Conservation (phyloP, 2,888 invertebrate species). For the Mycalesis mineus region DNA sequence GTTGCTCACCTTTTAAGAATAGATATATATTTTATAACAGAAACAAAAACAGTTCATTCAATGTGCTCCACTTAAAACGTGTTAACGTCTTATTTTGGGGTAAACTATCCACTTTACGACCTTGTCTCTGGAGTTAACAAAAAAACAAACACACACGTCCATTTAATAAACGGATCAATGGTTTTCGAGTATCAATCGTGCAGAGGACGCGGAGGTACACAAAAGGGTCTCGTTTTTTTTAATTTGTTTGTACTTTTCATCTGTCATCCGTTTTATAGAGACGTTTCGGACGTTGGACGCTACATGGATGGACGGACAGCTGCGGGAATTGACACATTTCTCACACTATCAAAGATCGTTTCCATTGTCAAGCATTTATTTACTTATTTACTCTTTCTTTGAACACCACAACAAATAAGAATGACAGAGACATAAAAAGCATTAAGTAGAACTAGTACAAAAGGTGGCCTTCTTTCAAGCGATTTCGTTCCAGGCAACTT, state of each 20-base stretch:
- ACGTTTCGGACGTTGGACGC: constrained; percentile 15
- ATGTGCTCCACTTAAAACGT: no score
- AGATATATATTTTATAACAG: no score
- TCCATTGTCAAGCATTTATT: constrained; percentile 15
- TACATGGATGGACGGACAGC: constrained; percentile 16
- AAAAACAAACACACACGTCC: not conserved
- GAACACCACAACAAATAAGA: no score
- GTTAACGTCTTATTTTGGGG: no score
- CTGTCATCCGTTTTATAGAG: constrained; percentile 25
- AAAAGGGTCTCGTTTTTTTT: constrained; percentile 1
- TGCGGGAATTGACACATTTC: constrained; percentile 29
- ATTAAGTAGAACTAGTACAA: no score
- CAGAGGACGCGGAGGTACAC: constrained; percentile 1
- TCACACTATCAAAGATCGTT: constrained; percentile 15
- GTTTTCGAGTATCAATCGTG: constrained; percentile 8
- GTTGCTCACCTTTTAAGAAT: no score
- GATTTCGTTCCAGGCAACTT: no score
- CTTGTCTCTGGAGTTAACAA: not conserved
- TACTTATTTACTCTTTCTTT: no score
- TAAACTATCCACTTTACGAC: not conserved
- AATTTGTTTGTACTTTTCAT: constrained; percentile 24
- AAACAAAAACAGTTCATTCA: no score
- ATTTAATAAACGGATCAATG: constrained; percentile 10
- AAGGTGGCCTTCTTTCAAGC: no score
- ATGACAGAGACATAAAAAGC: no score